Evolutionary conservation across 2,888 invertebrate genomes (phyloP), one percentile per base, ranked within the genome.

Genomic region (Pinctada fucata): DNA sequence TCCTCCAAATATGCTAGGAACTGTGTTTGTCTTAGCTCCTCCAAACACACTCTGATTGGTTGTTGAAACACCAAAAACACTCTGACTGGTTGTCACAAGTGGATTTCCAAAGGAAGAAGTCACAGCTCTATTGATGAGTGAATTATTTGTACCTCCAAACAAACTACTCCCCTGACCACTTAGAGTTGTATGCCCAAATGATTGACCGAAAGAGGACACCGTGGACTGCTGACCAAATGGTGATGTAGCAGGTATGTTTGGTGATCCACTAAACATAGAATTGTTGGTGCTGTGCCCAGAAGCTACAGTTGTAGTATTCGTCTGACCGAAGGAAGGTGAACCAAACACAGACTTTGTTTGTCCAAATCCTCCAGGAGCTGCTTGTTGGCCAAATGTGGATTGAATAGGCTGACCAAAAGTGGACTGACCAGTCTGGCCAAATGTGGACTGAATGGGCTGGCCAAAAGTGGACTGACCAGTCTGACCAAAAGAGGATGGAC

Each of bases 41-140:
- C 75, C 75, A 76, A 76, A 76, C 2, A n/a, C 49, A 63, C 45
- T 51, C 16, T 47, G 45, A 48, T 47, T 31, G 8, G 76, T 70
- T 65, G 74, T 49, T 6, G 68, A n/a, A 49, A 10, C 66, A 74
- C 74, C 66, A 66, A 74, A 64, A 50, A 16, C 48, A 63, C 64
- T 49, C 31, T 10, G 16, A 51, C 71, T 71, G 3, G 71, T 16
- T 71, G 58, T 58, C 8, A 13, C 13, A 6, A 58, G 58, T 31
- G 31, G 31, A 58, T 58, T 58, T 58, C 58, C 58, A 10, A 13
- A 58, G 58, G 58, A 58, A 6, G 8, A 6, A 58, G 58, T 58
- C 31, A 31, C 31, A 31, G 31, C 31, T 31, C 31, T 31, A 31
- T 31, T 31, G 31, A 31, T 31, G 31, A 31, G 31, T 31, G 31